Conservation (phyloP, 1,140 invertebrate genomes). For the Heliothis subflexa region DNA sequence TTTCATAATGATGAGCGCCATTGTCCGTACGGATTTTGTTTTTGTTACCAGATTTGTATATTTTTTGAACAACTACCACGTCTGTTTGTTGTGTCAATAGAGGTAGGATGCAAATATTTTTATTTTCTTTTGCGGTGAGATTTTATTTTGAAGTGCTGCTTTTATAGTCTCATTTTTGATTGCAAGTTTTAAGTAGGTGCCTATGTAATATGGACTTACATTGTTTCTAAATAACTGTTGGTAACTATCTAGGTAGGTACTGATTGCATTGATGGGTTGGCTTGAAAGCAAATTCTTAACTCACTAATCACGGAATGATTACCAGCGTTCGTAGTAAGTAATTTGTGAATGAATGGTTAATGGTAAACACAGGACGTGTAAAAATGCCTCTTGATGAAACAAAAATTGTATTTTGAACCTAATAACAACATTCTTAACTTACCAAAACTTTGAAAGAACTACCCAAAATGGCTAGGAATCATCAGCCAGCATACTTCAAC, state of each 20-base stretch:
- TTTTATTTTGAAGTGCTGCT: background rate
- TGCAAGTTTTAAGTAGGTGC: background rate
- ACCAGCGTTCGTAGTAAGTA: no score
- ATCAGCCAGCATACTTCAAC: background rate
- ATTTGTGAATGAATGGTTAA: no score
- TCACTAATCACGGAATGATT: no score
- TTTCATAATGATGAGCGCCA: constrained; percentile 80
- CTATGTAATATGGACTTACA: background rate
- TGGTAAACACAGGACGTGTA: background rate
- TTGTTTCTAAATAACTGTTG: no score
- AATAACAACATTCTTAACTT: background rate
- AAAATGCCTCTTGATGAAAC: no score
- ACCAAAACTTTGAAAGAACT: background rate
- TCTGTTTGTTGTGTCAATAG: constrained; percentile 65
- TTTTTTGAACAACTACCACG: constrained; percentile 60
- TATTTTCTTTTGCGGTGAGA: background rate
- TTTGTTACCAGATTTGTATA: constrained; percentile 78
- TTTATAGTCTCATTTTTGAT: background rate
- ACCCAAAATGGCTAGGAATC: background rate
- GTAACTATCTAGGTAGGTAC: background rate
- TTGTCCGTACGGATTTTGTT: constrained; percentile 69
- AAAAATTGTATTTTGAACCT: background rate
- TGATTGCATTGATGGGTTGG: no score
- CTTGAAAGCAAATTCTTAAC: background rate
- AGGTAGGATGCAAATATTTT: constrained; percentile 54